Evolutionary conservation across 2,888 invertebrate species (phyloP), one percentile per base, ranked within the genome.

Genomic region (Atethmia centrago): DNA sequence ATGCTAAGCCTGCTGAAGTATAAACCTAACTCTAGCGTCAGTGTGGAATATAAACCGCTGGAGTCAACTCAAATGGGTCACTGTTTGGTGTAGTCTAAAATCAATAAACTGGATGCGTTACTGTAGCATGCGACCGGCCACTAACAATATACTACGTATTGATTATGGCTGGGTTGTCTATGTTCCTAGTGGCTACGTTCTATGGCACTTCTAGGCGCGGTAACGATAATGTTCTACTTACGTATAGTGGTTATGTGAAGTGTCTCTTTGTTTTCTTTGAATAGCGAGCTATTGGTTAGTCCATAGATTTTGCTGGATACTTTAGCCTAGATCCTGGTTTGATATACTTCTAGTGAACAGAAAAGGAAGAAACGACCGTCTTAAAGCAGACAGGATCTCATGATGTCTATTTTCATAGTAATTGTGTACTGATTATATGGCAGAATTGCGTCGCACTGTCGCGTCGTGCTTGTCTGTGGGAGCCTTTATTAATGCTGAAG

Each of bases 91-190:
- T 66, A 47, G 51, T 66, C 70, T 79, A 71, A 74, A 81, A 81
- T 83, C 81, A 79, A 81, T 83, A 83, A 79, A 81, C 25, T 79
- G 42, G 28, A 65, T 83, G 75, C 75, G 75, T 75, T 83, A 83
- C 25, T 69, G 55, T 83, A 71, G 71, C 80, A 71, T 71, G 71
- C 42, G 67, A 65, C 56, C n/a, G 42, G 66, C 55, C 68, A 73
- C 45, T 56, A 62, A 47, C 78, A 53, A n/a, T 78, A 58, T 45
- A 59, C 53, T 58, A 53, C 47, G 53, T 36, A n/a, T 80, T 31
- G 55, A 59, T 65, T 36, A 49, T 55, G 31, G 28, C 47, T 45
- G 10, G 21, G 25, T 49, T 55, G 55, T 62, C 61, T 61, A 53
- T 59, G 36, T 5, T 16, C 36, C 49, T 36, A 66, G 25, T 47